Evolutionary conservation across 2,113 vertebrate species (phyloP).

Genomic region (Gorsachius goisagi): DNA sequence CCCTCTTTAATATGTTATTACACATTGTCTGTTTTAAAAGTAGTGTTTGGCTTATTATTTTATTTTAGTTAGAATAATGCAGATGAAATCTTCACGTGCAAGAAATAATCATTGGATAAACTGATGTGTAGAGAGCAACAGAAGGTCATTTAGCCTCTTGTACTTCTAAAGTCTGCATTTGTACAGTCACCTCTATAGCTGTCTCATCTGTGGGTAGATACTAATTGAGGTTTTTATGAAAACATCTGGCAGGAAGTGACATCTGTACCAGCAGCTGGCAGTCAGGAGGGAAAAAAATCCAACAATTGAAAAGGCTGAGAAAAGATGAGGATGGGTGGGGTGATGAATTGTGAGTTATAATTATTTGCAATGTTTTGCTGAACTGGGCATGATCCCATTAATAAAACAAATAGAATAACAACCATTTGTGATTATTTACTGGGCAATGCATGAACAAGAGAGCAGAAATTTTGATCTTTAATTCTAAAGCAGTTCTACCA

Average conservation of each 20-base stretch:
- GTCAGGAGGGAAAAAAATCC: neutral
- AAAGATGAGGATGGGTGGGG: neutral
- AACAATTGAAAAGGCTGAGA: neutral
- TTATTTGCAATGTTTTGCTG: neutral
- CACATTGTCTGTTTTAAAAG: neutral
- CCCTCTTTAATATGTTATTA: fast-evolving
- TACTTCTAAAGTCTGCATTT: neutral
- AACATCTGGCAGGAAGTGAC: slow-evolving; percentile 38
- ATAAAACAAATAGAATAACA: neutral
- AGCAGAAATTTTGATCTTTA: neutral
- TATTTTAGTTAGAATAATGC: neutral
- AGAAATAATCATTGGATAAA: neutral
- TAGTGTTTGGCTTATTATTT: neutral
- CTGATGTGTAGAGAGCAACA: neutral
- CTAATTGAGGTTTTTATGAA: neutral
- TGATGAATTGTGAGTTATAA: neutral
- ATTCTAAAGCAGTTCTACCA: neutral
- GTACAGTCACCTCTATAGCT: neutral
- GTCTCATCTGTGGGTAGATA: neutral
- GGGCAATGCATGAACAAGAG: neutral
- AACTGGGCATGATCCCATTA: neutral
- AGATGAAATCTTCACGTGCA: neutral
- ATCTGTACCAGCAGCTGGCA: slow-evolving; percentile 41
- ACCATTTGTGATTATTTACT: neutral
- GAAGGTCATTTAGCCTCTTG: neutral